A percentile compares a stretch with the other conserved stretches of the same genome.
phyloP scores from a whole-genome alignment of 2,888 invertebrate species.

The Gisinianus flammeolus region DNA sequence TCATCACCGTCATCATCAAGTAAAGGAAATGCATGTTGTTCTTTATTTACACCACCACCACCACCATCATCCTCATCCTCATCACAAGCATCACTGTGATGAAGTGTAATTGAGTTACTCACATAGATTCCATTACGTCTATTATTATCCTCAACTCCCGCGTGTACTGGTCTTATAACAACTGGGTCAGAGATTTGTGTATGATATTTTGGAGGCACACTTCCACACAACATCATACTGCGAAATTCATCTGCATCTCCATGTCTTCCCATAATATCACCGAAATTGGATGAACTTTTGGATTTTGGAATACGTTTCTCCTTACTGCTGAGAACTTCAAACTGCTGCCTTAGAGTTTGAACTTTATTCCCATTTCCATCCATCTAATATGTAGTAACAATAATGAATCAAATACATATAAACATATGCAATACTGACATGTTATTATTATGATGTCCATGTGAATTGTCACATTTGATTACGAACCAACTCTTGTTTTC shows the following conservation, averaged over 20 bases:
- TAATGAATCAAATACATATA: background rate
- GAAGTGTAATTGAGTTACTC: conserved; percentile 49
- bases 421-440: too few species aligned
- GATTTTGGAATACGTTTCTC: conserved; percentile 13
- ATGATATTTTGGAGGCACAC: conserved; percentile 32
- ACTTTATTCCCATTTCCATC: conserved; percentile 58
- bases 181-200: background rate
- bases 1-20: conserved; percentile 29
- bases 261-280: conserved; percentile 9
- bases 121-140: conserved; percentile 55
- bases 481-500: too few species aligned
- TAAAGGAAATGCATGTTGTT: conserved; percentile 13
- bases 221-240: conserved; percentile 19
- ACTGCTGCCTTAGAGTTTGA: conserved; percentile 56
- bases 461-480: too few species aligned
- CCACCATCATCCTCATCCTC: background rate
- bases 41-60: background rate
- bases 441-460: too few species aligned
- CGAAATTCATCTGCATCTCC: conserved; percentile 19
- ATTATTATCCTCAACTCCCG: conserved; percentile 16
- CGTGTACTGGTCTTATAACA: background rate
- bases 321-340: conserved; percentile 48
- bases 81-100: conserved; percentile 39
- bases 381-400: conserved; percentile 49
- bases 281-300: conserved; percentile 33